Evolutionary conservation across 2,113 vertebrate genomes (phyloP).

Genomic region (Myxocyprinus asiaticus): DNA sequence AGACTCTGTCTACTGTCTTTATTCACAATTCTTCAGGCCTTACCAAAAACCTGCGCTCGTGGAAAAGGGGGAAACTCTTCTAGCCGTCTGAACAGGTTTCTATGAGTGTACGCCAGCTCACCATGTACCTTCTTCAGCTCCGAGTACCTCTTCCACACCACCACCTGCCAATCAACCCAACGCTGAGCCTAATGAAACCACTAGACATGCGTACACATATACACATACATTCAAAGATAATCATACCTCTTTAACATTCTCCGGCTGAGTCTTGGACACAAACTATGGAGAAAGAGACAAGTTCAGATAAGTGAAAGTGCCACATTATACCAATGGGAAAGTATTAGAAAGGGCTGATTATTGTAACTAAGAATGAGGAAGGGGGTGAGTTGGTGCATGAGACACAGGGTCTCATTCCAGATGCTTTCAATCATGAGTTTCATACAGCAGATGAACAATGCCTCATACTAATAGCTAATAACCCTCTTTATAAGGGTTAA

Average conservation of each 20-base stretch:
- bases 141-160: slow-evolving; percentile 85
- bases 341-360: neutral
- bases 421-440: slow-evolving; percentile 37
- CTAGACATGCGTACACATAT: neutral
- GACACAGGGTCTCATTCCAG: neutral
- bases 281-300: slow-evolving; percentile 70
- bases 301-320: neutral
- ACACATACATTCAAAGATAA: neutral
- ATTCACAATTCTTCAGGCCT: slow-evolving; percentile 9
- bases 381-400: neutral
- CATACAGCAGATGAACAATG: neutral
- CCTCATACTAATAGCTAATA: neutral
- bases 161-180: slow-evolving; percentile 66
- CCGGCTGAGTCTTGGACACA: slow-evolving; percentile 82
- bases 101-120: slow-evolving; percentile 87
- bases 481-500: too few species aligned
- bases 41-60: slow-evolving; percentile 84
- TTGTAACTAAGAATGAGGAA: neutral
- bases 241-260: slow-evolving; percentile 85
- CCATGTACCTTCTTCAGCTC: slow-evolving; percentile 89
- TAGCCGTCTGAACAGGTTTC: slow-evolving; percentile 84
- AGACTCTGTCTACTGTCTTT: neutral
- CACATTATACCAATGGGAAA: neutral
- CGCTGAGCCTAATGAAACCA: neutral
- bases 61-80: slow-evolving; percentile 90